Evolutionary conservation across 2,888 invertebrate species (phyloP), one percentile per base, ranked within the genome.

Genomic region (Xylota segnis): DNA sequence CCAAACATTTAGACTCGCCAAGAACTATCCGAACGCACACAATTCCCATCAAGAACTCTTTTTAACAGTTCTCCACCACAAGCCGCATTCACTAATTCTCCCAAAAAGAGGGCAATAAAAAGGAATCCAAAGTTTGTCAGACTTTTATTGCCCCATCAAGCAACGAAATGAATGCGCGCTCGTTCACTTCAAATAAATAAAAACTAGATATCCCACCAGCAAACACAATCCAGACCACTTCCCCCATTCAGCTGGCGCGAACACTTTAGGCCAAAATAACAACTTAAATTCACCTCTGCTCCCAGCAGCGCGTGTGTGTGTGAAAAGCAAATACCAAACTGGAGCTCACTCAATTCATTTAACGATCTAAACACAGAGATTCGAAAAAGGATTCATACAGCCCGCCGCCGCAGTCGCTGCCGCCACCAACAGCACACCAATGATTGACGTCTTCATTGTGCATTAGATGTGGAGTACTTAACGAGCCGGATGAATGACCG

Each of bases 381-480:
- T 61, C 59, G 58, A 9, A 52, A 81, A 71, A 75, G 75, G 81
- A 81, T 59, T 65, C 75, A 78, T 56, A 56, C 63, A 34, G 43
- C 10, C 14, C 34, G 9, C 47, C 45, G 37, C 58, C 43, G 10
- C 47, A 27, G 14, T 12, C 47, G 23, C 43, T 52, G 14, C 9
- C 45, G 16, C 23, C 59, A 16, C 32, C 68, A 52, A 29, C 40
- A 4, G 56, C 23, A 43, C 47, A 43, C 47, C 16, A 63, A 14
- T 84, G 84, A 84, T 84, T 81, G 84, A 84, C 81, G 84, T 84
- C 84, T 84, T 84, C 75, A 75, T 75, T 81, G 79, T 84, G 84
- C 84, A 84, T 84, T 81, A 84, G 81, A 84, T 76, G 75, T 71
- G 75, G 58, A 84, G 75, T 84, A 61, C 71, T 71, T 79, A 75